Conservation (phyloP, 2,113 vertebrate species). For the Tenrec ecaudatus region DNA sequence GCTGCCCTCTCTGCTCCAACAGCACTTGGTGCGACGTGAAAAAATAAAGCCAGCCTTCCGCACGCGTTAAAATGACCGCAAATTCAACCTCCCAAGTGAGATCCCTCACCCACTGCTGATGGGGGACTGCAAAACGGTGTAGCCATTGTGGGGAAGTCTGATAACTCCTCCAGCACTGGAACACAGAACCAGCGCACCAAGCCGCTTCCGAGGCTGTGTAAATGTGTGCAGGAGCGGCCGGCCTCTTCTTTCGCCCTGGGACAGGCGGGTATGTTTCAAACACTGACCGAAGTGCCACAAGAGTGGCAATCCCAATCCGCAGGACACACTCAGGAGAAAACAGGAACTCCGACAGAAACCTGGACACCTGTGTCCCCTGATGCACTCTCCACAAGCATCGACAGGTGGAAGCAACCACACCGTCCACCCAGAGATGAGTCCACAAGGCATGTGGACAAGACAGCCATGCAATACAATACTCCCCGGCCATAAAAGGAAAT, state of each 20-base stretch:
- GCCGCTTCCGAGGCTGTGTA: no score
- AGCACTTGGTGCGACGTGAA: not conserved
- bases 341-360: not conserved
- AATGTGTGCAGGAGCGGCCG: no score
- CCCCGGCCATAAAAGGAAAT: not conserved
- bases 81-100: not conserved
- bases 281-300: no score
- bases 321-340: not conserved
- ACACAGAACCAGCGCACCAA: no score
- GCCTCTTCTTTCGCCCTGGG: no score
- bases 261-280: no score
- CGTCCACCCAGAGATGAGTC: not conserved
- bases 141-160: no score
- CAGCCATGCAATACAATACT: not conserved
- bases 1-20: not conserved
- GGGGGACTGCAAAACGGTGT: not conserved
- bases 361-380: not conserved
- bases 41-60: not conserved
- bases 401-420: not conserved
- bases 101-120: not conserved
- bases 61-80: slow-evolving; percentile 17
- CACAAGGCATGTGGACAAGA: not conserved
- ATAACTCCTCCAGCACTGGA: no score
- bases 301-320: not conserved
- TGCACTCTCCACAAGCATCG: not conserved